Evolutionary conservation across 1,140 invertebrate genomes (phyloP), one percentile per base, ranked within the genome.

Genomic region (Coenobita brevimanus): DNA sequence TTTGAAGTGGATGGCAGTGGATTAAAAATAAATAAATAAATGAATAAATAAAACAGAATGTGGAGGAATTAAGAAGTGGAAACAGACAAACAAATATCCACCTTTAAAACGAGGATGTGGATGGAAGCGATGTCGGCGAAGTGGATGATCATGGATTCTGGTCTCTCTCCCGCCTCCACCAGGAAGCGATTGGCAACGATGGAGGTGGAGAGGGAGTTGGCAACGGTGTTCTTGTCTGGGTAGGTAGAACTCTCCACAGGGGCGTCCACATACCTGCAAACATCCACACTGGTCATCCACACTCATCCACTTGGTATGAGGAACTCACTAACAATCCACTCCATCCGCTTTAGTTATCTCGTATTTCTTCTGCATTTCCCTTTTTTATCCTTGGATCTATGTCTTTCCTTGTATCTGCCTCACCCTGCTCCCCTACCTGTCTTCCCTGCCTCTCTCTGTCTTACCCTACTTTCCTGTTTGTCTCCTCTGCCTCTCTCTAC

Each of bases 61-160:
- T 0, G 15, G 43, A 30, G 3, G 33, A 50, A n/a, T n/a, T n/a
- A n/a, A n/a, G 24, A 3, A 46, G 1, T 0, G 41, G 15, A 3
- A n/a, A 2, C n/a, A 46, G 46, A 50, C 6, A 17, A 50, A 50
- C 46, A 50, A 50, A 6, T 24, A 10, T 54, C 43, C 6, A 86
- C 83, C 73, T 86, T 79, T n/a, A 86, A 75, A 8, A 86, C 75
- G 24, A 79, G 38, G 21, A 86, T 79, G 54, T 86, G 83, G 27
- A 86, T 86, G 38, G 83, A 86, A 15, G 83, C 83, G n/a, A 86
- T 79, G 33, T 86, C 83, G 0, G 83, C 62, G 33, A 60, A 86
- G 75, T 86, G 83, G 36, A 86, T 78, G 62, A 86, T 86, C 83
- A 86, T 86, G 60, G 83, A 86, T 60, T 86, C 54, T 2, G 83